Evolutionary conservation across 2,797 vertebrate genomes (phyloP).

Genomic region (Spea hammondii): DNA sequence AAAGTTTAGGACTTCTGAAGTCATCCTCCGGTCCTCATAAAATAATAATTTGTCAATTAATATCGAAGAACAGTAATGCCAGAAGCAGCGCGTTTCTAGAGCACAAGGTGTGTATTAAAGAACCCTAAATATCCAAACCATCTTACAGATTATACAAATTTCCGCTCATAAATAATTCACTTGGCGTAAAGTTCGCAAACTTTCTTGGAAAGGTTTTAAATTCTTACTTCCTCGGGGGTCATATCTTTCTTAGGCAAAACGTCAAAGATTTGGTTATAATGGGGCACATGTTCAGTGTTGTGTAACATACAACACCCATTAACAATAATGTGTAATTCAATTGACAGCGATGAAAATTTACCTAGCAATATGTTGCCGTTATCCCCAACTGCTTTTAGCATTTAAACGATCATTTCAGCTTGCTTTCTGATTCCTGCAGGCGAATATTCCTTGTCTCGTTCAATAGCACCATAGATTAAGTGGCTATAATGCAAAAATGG

Average conservation of each 20-base stretch:
- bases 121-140: slow-evolving; percentile 31
- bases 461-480: slow-evolving; percentile 49
- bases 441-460: slow-evolving; percentile 31
- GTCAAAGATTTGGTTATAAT: slow-evolving; percentile 50
- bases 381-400: slow-evolving; percentile 37
- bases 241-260: slow-evolving; percentile 46
- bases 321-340: slow-evolving; percentile 38
- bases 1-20: too few species aligned
- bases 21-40: too few species aligned
- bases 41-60: too few species aligned
- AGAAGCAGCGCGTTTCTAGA: too few species aligned
- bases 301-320: slow-evolving; percentile 49
- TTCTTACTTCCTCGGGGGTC: slow-evolving; percentile 39
- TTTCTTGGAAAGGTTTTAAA: slow-evolving; percentile 40
- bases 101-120: not conserved
- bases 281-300: slow-evolving; percentile 51
- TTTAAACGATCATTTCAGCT: slow-evolving; percentile 17
- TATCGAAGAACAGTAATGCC: too few species aligned
- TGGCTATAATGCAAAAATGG: slow-evolving; percentile 48
- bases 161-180: slow-evolving; percentile 45
- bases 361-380: slow-evolving; percentile 37
- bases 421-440: slow-evolving; percentile 26
- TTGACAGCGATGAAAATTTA: slow-evolving; percentile 21
- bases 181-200: slow-evolving; percentile 23
- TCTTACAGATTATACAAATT: slow-evolving; percentile 36